These are phyloP conservation scores for Peromyscus polionotus DNA, from an alignment of 2,113 vertebrate species.

Conservation along the genomic window DNA sequence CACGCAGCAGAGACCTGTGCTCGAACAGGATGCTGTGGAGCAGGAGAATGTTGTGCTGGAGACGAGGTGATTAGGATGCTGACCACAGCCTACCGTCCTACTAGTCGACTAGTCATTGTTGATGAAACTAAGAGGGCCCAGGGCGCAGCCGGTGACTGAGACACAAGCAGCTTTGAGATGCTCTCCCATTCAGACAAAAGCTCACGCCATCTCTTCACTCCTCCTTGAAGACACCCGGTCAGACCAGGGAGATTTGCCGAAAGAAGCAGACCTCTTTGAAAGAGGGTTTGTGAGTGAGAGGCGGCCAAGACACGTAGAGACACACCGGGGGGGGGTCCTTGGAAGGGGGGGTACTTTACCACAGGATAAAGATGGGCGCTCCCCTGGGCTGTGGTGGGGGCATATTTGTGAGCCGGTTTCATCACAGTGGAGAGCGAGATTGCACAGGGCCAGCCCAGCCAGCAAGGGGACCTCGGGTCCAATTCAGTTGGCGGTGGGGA, in stretches of 20 bases:
- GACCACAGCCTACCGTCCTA: neutral
- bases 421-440: neutral
- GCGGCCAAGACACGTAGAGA: neutral
- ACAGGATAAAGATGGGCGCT: neutral
- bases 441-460: neutral
- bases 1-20: neutral
- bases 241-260: neutral
- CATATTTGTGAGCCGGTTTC: neutral
- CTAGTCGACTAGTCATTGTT: neutral
- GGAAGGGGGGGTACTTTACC: neutral
- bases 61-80: neutral
- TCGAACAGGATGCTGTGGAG: neutral
- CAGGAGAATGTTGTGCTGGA: neutral
- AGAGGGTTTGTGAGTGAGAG: neutral
- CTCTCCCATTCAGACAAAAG: neutral
- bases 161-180: neutral
- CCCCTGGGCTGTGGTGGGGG: neutral
- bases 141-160: neutral
- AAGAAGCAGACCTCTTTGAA: neutral
- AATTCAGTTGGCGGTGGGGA: constrained; percentile 48
- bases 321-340: too few species aligned
- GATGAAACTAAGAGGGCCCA: neutral
- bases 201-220: too few species aligned
- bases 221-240: neutral
- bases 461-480: constrained; percentile 23